These are phyloP conservation scores for Lasioglossum oenotherae DNA, from an alignment of 2,888 invertebrate species.

Conservation along the genomic window DNA sequence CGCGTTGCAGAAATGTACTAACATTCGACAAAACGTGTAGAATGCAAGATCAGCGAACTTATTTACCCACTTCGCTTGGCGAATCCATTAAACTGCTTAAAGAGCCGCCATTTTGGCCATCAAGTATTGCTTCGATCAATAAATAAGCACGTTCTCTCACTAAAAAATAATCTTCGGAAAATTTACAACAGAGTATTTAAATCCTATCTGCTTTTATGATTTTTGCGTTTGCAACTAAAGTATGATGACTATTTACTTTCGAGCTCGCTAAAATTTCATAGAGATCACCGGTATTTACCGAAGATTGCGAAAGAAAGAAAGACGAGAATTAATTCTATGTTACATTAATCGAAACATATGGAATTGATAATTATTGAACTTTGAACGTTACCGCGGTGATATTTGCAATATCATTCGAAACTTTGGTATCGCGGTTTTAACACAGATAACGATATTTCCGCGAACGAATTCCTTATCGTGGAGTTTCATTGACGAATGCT, in stretches of 20 bases:
- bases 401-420: conserved; percentile 18
- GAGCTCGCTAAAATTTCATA: not conserved
- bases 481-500: not conserved
- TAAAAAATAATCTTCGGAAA: not conserved
- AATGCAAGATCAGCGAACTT: not conserved
- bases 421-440: conserved; percentile 53
- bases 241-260: not conserved
- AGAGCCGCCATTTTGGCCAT: conserved; percentile 24
- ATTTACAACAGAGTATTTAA: not conserved
- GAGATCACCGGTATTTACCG: conserved; percentile 3
- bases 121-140: conserved; percentile 10
- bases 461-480: conserved; percentile 14
- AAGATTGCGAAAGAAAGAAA: not conserved
- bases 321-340: conserved; percentile 23
- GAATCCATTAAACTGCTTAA: conserved; percentile 18
- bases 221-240: not conserved
- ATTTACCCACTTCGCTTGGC: not conserved
- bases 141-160: not conserved
- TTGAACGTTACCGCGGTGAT: conserved; percentile 22
- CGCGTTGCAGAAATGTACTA: conserved; percentile 10
- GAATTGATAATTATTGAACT: conserved; percentile 39
- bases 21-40: not conserved
- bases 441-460: conserved; percentile 27
- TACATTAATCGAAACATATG: conserved; percentile 14
- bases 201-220: not conserved